Evolutionary conservation across 64 coral and sea anemone genomes (phyloP).

Genomic region (Anthopleura sola): DNA sequence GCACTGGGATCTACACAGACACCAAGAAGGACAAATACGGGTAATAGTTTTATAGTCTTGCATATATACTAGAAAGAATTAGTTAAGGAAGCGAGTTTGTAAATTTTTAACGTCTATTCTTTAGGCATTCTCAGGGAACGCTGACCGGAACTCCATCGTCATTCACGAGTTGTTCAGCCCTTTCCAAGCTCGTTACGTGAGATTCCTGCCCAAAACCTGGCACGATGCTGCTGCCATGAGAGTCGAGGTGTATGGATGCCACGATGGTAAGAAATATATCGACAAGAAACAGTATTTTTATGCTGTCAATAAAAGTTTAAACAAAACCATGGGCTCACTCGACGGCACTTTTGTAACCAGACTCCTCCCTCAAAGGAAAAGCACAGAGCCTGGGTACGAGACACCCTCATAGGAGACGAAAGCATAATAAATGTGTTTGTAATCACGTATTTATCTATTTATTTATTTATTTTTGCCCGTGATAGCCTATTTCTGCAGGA

Average conservation of each 20-base stretch:
- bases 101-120: too few relatives aligned
- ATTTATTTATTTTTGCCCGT: neutral
- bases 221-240: conserved; percentile 2
- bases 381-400: too few relatives aligned
- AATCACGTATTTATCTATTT: too few relatives aligned
- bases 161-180: neutral
- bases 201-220: neutral
- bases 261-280: neutral
- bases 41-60: neutral
- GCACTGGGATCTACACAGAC: neutral
- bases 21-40: conserved; percentile 1
- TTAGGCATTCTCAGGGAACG: conserved; percentile 19
- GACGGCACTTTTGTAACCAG: too few relatives aligned
- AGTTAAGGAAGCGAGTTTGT: too few relatives aligned
- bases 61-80: too few relatives aligned
- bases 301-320: too few relatives aligned
- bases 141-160: neutral
- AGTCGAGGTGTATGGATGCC: conserved; percentile 17
- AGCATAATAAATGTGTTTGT: too few relatives aligned
- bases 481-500: neutral
- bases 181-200: neutral
- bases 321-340: too few relatives aligned
- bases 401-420: too few relatives aligned
- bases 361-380: too few relatives aligned
- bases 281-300: too few relatives aligned